phyloP scores from a whole-genome alignment of 2,888 invertebrate genomes.

The Bugula neritina region DNA sequence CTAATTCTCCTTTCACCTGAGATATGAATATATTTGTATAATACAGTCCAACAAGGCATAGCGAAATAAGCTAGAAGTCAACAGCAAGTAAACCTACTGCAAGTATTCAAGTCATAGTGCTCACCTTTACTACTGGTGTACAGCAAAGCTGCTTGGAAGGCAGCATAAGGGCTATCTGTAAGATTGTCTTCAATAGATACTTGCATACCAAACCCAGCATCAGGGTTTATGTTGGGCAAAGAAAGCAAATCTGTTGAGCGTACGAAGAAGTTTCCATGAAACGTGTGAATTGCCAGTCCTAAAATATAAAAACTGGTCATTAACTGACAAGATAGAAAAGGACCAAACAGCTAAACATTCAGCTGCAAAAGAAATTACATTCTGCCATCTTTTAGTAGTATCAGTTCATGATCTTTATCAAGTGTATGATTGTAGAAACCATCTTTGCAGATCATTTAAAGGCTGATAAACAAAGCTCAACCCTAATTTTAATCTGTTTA shows the following conservation, averaged over 20 bases:
- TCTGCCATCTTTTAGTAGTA: too few species aligned
- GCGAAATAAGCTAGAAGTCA: too few species aligned
- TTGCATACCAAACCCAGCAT: slow-evolving; percentile 97
- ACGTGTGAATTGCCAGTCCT: slow-evolving; percentile 90
- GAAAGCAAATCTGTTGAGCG: slow-evolving; percentile 92
- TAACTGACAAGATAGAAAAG: neutral
- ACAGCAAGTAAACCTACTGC: too few species aligned
- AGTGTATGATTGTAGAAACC: too few species aligned
- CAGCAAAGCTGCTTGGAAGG: slow-evolving; percentile 93
- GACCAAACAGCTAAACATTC: neutral
- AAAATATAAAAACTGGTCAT: too few species aligned
- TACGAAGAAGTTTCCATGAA: slow-evolving; percentile 99
- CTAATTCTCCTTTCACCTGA: slow-evolving; percentile 88
- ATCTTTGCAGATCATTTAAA: too few species aligned
- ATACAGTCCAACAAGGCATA: too few species aligned
- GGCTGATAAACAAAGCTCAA: too few species aligned
- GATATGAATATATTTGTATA: too few species aligned
- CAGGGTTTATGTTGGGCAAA: slow-evolving; percentile 93
- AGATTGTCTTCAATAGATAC: slow-evolving; percentile 81
- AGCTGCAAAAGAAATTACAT: neutral
- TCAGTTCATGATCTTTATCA: too few species aligned
- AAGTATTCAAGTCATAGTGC: too few species aligned
- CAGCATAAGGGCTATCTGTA: slow-evolving; percentile 59
- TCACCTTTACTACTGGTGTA: slow-evolving; percentile 87
- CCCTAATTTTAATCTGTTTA: too few species aligned